Evolutionary conservation across 2,113 vertebrate genomes (phyloP), one percentile per base, ranked within the genome.

Genomic region (Colossoma macropomum): DNA sequence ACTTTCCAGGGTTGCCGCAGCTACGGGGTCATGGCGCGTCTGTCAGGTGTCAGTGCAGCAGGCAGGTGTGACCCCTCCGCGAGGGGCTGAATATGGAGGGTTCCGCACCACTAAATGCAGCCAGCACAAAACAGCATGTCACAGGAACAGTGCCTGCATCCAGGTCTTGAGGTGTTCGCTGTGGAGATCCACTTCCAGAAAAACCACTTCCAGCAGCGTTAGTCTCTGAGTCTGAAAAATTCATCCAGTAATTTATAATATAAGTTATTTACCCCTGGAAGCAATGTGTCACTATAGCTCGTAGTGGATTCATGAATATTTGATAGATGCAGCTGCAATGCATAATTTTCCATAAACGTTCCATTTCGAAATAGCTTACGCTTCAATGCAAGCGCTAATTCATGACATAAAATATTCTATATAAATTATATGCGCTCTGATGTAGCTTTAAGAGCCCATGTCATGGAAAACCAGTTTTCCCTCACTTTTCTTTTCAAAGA

Each of bases 41-140:
- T 80, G 83, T 85, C 86, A 87, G 80, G 68, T 77, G 83, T 83
- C 83, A 83, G 8, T 79, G 78, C 60, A 41, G 78, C 70, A 77
- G 59, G 79, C 82, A 81, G 82, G 77, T 75, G 81, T 84, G 85
- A 84, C 81, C 77, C 50, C 19, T 34, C 17, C 27, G 65, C 28
- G 59, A 66, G 21, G 21, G 70, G 54, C 73, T 74, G 73, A 86
- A 77, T 84, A 81, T 77, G 77, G 74, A 86, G 32, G 32, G 63
- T 80, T 81, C 74, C 56, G 77, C 77, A 86, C 73, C 34, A 71
- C 66, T 45, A 59, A 69, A 62, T 52, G 60, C 19, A 76, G 73
- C 32, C 63, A 48, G 71, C 4, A 68, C 82, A 71, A 25, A 83
- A 80, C 81, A 86, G 72, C 68, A 41, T 80, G 65, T 81, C 66